Base-by-base conservation (phyloP, 2,113 vertebrate species). In the Eulemur macaco region DNA sequence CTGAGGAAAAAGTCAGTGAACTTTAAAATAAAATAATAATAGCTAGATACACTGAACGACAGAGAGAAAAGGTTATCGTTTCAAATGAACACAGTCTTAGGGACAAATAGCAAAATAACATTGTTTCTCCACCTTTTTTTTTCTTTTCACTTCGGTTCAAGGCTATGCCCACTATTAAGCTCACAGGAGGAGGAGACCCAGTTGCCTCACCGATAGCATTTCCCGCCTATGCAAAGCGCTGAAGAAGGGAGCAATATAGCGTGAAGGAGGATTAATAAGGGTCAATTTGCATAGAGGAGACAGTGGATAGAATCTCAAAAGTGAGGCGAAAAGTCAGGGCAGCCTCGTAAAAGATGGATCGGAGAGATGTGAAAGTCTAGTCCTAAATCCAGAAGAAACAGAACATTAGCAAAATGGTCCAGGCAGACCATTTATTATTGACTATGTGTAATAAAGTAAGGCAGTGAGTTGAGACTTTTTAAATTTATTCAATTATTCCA, bases 311-410 rank as follows among this genome's bases (percentile, higher is more conserved):
- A 8, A 31, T 25, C 15, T 45, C 27, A 3, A 12, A 6, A 31
- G 8, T 4, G 31, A 10, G 18, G 47, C 17, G 47, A 27, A 6
- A 39, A 29, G 66, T 23, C 86, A 2, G 25, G 52, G 34, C 12
- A 39, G 60, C 60, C 25, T 12, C 0, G 47, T 29, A 47, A 21
- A 15, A 23, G 6, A 8, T 2, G 74, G 5, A 12, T 4, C 1
- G 47, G n/a, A 10, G n/a, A 31, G 7, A 21, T 6, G 4, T 31
- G 34, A 45, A 18, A 31, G 47, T 34, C 34, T 29, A 23, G 47
- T 39, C n/a, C 71, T 4, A 17, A 21, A 25, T 47, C 25, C 74
- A 0, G 25, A 27, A 63, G 50, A 21, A n/a, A 45, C 77, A 15
- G 50, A 37, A 29, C 9, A 0, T 17, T 6, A 18, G 64, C 77